Evolutionary conservation across 2,113 vertebrate genomes (phyloP).

Genomic region (Pelecanoides urinatrix): DNA sequence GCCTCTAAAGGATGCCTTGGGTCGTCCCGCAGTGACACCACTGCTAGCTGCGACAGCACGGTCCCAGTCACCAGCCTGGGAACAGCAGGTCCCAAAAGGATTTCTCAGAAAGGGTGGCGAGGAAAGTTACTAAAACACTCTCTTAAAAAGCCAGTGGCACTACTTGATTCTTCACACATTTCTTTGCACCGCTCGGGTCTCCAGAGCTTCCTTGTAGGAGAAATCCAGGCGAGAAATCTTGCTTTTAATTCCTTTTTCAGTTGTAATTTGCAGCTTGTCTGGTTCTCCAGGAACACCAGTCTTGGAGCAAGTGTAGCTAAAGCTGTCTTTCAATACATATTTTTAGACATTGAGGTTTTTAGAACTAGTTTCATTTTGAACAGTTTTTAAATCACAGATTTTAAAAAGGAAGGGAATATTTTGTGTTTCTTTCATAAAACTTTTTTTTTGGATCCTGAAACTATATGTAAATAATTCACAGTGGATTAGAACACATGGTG

Average conservation of each 20-base stretch:
- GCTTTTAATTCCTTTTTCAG: neutral
- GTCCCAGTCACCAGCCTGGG: neutral
- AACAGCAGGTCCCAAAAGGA: neutral
- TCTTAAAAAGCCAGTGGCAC: neutral
- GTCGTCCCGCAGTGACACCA: neutral
- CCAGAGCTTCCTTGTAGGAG: neutral
- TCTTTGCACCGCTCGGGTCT: neutral
- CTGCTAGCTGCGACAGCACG: fast-evolving
- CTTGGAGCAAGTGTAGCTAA: neutral
- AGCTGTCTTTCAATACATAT: neutral
- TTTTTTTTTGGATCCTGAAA: neutral
- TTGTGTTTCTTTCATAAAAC: neutral
- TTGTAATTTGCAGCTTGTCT: neutral
- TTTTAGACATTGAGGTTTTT: neutral
- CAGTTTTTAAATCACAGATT: neutral
- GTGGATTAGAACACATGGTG: neutral
- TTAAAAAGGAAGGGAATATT: neutral
- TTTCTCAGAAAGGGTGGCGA: neutral
- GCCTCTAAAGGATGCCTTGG: neutral
- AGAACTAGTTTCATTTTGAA: neutral
- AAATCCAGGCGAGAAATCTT: neutral
- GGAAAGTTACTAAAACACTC: neutral
- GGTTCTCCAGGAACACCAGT: neutral
- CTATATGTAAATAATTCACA: neutral
- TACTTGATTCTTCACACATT: neutral